These are phyloP conservation scores for Alentia gelatinosa DNA, from an alignment of 2,888 invertebrate species.

Conservation along the genomic window DNA sequence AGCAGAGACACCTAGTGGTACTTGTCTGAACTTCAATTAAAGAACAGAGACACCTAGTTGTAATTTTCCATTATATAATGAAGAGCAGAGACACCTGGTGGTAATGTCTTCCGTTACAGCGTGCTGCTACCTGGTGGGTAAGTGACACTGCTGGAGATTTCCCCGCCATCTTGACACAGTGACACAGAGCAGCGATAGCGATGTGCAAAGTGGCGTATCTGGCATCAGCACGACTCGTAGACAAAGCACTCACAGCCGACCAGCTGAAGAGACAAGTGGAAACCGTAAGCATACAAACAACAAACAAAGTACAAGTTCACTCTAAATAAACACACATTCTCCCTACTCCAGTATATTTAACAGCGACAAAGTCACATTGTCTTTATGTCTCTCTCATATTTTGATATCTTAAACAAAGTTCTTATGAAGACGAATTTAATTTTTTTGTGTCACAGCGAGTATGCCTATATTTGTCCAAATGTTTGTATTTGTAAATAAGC, in stretches of 20 bases:
- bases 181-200: background rate
- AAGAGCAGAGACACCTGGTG: too few species aligned
- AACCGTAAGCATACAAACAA: background rate
- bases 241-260: slow-evolving; percentile 38
- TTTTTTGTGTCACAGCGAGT: background rate
- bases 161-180: too few species aligned
- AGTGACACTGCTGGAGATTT: too few species aligned
- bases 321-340: background rate
- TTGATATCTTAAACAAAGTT: background rate
- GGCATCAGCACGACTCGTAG: slow-evolving; percentile 30
- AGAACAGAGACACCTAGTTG: too few species aligned
- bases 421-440: background rate
- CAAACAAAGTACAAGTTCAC: background rate
- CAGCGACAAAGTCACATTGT: background rate
- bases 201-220: background rate
- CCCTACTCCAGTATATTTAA: background rate
- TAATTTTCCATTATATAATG: too few species aligned
- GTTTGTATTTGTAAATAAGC: too few species aligned
- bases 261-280: slow-evolving; percentile 36
- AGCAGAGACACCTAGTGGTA: too few species aligned
- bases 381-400: background rate
- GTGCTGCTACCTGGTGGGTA: too few species aligned
- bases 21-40: too few species aligned
- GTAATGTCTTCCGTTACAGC: too few species aligned
- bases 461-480: background rate